phyloP scores from a whole-genome alignment of 2,797 vertebrate genomes.

The Pelochelys cantorii region DNA sequence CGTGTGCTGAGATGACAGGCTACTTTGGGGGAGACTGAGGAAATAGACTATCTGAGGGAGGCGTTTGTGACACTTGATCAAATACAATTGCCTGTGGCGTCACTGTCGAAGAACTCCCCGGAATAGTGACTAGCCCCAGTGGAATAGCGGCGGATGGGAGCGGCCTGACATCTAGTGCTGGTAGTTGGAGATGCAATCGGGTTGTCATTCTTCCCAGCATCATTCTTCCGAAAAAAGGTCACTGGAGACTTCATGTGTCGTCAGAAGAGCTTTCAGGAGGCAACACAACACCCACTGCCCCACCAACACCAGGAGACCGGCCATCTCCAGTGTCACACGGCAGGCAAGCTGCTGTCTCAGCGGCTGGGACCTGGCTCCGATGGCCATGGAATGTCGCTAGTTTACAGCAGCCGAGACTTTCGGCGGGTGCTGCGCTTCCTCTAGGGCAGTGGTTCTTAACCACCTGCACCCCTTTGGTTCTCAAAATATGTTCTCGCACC shows the following conservation, averaged over 20 bases:
- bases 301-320: not conserved
- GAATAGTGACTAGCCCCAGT: not conserved
- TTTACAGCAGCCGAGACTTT: accelerated
- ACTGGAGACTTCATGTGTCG: not conserved
- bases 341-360: not conserved
- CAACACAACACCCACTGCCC: no score
- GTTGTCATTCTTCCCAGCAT: not conserved
- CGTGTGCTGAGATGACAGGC: not conserved
- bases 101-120: not conserved
- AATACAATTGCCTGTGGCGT: accelerated
- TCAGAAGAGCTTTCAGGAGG: not conserved
- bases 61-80: not conserved
- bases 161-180: constrained; percentile 10
- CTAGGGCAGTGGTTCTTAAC: not conserved
- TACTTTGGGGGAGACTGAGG: not conserved
- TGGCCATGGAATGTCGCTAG: not conserved
- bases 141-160: not conserved
- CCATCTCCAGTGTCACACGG: accelerated
- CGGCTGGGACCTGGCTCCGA: not conserved
- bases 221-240: accelerated
- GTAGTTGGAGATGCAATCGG: not conserved
- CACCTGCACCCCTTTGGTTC: no score
- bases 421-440: accelerated
- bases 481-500: no score
- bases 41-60: not conserved